Evolutionary conservation across 2,797 vertebrate species (phyloP).

Genomic region (Cyprinella venusta): DNA sequence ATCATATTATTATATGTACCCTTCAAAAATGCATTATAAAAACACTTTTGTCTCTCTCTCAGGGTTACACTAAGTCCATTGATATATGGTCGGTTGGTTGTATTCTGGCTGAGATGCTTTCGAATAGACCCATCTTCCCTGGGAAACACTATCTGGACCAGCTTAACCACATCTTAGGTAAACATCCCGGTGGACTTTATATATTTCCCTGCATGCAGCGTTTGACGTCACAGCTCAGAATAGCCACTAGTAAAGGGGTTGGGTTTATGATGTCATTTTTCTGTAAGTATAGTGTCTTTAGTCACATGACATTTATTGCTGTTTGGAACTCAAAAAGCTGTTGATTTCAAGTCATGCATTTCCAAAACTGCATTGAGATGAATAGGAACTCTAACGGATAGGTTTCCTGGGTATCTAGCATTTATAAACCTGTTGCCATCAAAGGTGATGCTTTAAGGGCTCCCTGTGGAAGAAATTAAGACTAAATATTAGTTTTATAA

Average conservation of each 20-base stretch:
- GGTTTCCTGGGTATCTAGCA: not conserved
- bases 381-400: not conserved
- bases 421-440: not conserved
- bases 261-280: not conserved
- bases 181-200: constrained; percentile 7
- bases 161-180: constrained; percentile 90
- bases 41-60: constrained; percentile 15
- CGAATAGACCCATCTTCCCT: constrained; percentile 89
- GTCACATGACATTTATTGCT: not conserved
- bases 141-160: constrained; percentile 94
- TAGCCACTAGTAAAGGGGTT: not conserved
- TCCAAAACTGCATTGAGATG: not conserved
- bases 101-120: constrained; percentile 93
- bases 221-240: constrained; percentile 4
- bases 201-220: not conserved
- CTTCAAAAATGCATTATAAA: too few species aligned
- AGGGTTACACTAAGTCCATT: constrained; percentile 93
- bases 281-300: not conserved
- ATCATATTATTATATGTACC: not conserved
- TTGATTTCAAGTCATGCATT: not conserved
- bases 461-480: not conserved
- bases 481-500: not conserved
- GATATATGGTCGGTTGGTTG: constrained; percentile 96
- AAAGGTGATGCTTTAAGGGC: not conserved
- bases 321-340: not conserved